Base-by-base conservation (phyloP, 2,113 vertebrate genomes). In the Clarias batrachus region DNA sequence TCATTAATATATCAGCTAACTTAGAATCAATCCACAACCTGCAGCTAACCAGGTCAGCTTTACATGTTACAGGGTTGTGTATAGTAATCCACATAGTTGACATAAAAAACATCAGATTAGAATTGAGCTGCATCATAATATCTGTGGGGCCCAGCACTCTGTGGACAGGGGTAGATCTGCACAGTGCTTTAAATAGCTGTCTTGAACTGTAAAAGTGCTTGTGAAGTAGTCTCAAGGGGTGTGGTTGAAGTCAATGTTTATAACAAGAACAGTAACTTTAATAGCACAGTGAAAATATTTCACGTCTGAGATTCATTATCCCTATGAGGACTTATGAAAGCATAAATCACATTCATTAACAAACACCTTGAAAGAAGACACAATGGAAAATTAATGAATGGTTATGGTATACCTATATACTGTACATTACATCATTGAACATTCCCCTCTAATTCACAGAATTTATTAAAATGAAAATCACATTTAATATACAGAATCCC, bases 1-100 rank as follows among this genome's bases (percentile, higher is more conserved):
- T 91, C 87, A 90, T 59, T 23, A 89, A 91, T 52, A 93, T 91
- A 4, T 77, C 91, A 85, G 93, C 90, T 19, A 41, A 81, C 48
- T 77, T 85, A 66, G 89, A 16, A 0, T 66, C 68, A 74, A 90
- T 91, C 85, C 89, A 92, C 19, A 93, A 83, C 16, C 57, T 88
- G 83, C 93, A 95, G 71, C 23, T 63, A 13, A 83, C 30, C 33
- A 17, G 41, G n/a, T 33, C 23, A 81, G 63, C 11, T 83, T 87
- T 73, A 88, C 56, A 74, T 84, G 74, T 63, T 68, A 86, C 87
- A 65, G 65, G 27, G 27, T 79, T 87, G 17, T 87, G 66, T 71
- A 62, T 63, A 33, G 62, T 73, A 54, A 87, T 60, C 68, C 37
- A 85, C 9, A 68, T 54, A 17, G 52, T n/a, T 77, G n/a, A 81